Evolutionary conservation across 2,797 vertebrate species (phyloP).

Genomic region (Caiman crocodilus): DNA sequence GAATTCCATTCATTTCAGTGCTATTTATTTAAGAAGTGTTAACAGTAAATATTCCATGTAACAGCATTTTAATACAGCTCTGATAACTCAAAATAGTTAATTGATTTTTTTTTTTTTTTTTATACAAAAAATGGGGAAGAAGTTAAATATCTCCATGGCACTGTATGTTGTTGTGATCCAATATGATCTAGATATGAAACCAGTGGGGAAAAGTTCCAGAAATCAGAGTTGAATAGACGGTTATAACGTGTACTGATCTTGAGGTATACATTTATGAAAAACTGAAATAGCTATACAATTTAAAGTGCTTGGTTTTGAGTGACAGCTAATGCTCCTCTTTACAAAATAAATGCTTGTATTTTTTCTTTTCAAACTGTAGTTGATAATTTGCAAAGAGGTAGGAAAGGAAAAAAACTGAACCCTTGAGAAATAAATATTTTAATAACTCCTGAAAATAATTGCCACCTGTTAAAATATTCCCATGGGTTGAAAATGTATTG

Average conservation of each 20-base stretch:
- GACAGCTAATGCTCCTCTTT: conserved; percentile 55
- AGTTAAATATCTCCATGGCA: not conserved
- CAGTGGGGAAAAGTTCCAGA: not conserved
- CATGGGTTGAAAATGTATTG: accelerated
- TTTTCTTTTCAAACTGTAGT: conserved; percentile 42
- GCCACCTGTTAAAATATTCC: accelerated
- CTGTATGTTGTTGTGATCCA: not conserved
- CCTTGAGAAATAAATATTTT: conserved; percentile 39
- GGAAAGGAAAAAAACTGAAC: conserved; percentile 17
- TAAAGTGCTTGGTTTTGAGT: conserved; percentile 63
- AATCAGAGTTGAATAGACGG: not conserved
- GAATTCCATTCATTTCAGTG: conserved; percentile 14
- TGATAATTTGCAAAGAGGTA: conserved; percentile 32
- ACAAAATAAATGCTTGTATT: conserved; percentile 60
- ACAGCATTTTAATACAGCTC: conserved; percentile 41
- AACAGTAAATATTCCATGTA: conserved; percentile 14
- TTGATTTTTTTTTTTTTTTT: conserved; percentile 9
- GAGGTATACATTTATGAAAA: conserved; percentile 14
- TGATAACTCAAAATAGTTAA: conserved; percentile 25
- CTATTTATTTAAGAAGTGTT: conserved; percentile 66
- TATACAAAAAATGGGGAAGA: not conserved
- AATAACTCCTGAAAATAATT: not conserved
- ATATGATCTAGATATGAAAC: conserved; percentile 8
- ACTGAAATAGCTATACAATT: conserved; percentile 55
- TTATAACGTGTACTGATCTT: conserved; percentile 44